Percentiles rank a stretch among this genome's conserved stretches.
Evolutionary conservation across 2,888 invertebrate genomes (phyloP).

Genomic region (Strigamia crassipes): DNA sequence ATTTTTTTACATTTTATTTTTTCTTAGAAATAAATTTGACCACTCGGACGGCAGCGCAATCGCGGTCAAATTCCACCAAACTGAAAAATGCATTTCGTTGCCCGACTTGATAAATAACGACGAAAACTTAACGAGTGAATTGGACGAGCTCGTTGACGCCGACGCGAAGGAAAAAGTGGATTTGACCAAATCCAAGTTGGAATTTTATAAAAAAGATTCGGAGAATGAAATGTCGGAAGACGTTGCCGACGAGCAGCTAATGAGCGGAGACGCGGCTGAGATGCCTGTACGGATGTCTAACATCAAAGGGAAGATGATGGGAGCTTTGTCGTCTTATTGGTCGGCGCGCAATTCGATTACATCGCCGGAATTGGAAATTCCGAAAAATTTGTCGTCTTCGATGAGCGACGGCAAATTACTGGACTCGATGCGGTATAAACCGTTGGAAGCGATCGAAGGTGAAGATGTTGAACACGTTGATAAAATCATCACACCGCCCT

Average conservation of each 20-base stretch:
- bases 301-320: constrained; percentile 52
- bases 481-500: constrained; percentile 28
- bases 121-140: constrained; percentile 43
- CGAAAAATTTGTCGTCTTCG: not conserved
- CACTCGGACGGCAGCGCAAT: not conserved
- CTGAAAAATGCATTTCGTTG: not conserved
- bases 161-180: constrained; percentile 48
- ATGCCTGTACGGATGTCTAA: constrained; percentile 49
- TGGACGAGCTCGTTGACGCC: constrained; percentile 49
- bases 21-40: not conserved
- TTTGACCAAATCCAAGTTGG: constrained; percentile 49
- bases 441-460: not conserved
- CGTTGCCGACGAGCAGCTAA: not conserved
- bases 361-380: not conserved
- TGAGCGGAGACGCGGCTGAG: not conserved
- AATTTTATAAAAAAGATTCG: constrained; percentile 48
- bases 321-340: constrained; percentile 53
- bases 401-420: not conserved
- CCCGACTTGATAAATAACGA: not conserved
- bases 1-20: not conserved
- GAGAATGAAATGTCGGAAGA: constrained; percentile 29
- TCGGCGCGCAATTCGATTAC: constrained; percentile 50
- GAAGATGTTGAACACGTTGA: constrained; percentile 63
- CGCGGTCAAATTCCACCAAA: not conserved
- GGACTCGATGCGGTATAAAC: not conserved